Evolutionary conservation across 2,797 vertebrate species (phyloP).

Genomic region (Triplophysa bombifrons): DNA sequence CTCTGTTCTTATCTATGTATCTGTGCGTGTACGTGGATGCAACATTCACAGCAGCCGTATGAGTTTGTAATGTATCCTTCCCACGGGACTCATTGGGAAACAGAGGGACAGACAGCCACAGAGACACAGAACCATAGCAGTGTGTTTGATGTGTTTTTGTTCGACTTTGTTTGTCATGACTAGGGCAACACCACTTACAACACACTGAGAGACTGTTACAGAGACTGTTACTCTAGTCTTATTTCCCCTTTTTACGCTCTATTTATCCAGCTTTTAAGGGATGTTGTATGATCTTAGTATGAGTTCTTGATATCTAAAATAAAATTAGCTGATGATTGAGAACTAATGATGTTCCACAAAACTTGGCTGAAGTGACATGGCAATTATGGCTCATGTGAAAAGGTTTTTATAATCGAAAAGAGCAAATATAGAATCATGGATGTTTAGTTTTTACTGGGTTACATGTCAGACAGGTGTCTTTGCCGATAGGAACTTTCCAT

Average conservation of each 20-base stretch:
- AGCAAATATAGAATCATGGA: no score
- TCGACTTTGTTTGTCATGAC: not conserved
- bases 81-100: not conserved
- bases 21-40: not conserved
- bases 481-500: no score
- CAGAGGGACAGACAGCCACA: not conserved
- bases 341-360: not conserved
- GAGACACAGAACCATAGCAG: not conserved
- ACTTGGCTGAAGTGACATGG: no score
- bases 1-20: not conserved
- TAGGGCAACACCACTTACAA: not conserved
- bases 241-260: not conserved
- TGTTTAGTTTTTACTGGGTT: no score
- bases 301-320: not conserved
- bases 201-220: not conserved
- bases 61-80: constrained; percentile 16
- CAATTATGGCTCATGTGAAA: no score
- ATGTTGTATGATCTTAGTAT: not conserved
- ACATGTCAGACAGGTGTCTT: no score
- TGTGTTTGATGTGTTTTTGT: not conserved
- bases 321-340: not conserved
- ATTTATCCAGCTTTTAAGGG: not conserved
- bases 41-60: not conserved
- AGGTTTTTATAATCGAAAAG: no score
- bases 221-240: not conserved